phyloP scores from a whole-genome alignment of 2,797 vertebrate genomes.

The Anabacerthia variegaticeps region DNA sequence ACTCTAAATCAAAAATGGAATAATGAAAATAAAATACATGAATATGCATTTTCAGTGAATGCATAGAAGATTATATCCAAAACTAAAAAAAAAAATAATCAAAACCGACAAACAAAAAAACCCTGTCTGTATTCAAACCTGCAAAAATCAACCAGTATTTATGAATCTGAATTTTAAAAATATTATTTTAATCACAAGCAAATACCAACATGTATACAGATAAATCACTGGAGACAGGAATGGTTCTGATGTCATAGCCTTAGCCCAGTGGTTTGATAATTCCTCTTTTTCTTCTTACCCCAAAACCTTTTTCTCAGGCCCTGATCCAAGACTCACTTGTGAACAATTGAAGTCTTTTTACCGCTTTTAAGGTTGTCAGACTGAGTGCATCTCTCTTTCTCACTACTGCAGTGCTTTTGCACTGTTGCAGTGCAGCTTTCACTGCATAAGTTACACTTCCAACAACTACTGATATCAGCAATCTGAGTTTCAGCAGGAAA shows the following conservation, averaged over 20 bases:
- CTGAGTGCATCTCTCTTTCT: not conserved
- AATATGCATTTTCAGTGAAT: not conserved
- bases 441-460: not conserved
- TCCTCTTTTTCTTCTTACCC: not conserved
- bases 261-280: not conserved
- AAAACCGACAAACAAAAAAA: not conserved
- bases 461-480: not conserved
- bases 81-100: not conserved
- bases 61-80: not conserved
- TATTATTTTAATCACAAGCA: not conserved
- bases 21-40: not conserved
- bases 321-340: not conserved
- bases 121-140: rapidly evolving
- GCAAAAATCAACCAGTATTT: not conserved
- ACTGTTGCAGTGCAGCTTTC: not conserved
- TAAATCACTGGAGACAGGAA: not conserved
- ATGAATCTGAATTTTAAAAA: not conserved
- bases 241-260: not conserved
- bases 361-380: not conserved
- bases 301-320: not conserved
- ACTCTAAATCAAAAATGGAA: not conserved
- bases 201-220: not conserved
- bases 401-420: not conserved
- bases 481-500: not conserved
- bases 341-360: not conserved